Conservation (phyloP, 2,797 vertebrate species). For the Propithecus deckenii region DNA sequence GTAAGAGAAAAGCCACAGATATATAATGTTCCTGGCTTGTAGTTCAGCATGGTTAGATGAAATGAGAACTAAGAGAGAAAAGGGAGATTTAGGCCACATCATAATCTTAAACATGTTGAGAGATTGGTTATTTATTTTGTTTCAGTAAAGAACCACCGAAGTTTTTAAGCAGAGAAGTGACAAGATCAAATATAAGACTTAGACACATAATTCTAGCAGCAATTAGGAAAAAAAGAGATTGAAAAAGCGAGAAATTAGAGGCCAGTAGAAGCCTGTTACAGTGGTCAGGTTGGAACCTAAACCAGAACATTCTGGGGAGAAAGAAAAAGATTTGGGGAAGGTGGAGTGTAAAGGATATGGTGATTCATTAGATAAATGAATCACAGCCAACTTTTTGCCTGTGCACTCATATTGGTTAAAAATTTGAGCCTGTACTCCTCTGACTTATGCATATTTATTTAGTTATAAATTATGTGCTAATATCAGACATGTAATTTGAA, state of each 20-base stretch:
- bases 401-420: background rate
- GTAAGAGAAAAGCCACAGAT: background rate
- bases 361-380: background rate
- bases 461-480: background rate
- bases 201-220: constrained; percentile 2
- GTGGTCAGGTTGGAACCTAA: background rate
- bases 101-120: background rate
- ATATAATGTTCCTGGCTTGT: background rate
- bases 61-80: background rate
- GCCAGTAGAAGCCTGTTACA: background rate
- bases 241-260: background rate
- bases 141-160: background rate
- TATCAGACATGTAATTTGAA: background rate
- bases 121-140: background rate
- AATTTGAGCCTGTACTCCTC: background rate
- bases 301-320: background rate
- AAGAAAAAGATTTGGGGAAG: background rate
- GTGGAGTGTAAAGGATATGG: background rate
- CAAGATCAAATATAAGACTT: background rate
- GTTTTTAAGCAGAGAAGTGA: background rate
- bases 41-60: background rate
- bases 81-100: background rate
- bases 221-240: background rate
- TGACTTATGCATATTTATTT: background rate
- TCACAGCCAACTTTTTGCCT: background rate